A percentile compares a stretch with the other conserved stretches of the same genome.
Conservation (phyloP, 2,113 vertebrate species). For the Tragelaphus strepsiceros region DNA sequence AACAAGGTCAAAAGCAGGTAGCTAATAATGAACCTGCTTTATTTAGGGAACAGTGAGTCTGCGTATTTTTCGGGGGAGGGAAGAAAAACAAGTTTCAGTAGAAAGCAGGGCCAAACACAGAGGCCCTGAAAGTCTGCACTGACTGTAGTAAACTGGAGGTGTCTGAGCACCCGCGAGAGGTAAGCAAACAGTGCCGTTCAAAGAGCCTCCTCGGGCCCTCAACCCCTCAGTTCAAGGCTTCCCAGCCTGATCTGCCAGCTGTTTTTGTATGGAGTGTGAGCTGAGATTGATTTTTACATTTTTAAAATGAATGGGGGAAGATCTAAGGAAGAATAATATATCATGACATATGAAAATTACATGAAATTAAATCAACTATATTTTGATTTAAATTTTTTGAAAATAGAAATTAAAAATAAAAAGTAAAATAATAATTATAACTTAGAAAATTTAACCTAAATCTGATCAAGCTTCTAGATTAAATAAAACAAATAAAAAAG, state of each 20-base stretch:
- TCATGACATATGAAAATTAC: neutral
- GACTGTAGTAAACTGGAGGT: neutral
- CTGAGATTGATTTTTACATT: neutral
- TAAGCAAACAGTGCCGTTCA: neutral
- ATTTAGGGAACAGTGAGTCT: neutral
- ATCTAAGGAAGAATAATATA: neutral
- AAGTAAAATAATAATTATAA: neutral
- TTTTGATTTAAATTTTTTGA: neutral
- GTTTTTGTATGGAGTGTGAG: neutral
- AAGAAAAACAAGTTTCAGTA: neutral
- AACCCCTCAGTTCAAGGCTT: neutral
- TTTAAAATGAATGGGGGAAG: neutral
- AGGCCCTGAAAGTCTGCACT: neutral
- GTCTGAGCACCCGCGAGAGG: neutral
- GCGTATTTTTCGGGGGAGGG: neutral
- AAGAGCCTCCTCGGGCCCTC: neutral
- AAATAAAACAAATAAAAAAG: neutral
- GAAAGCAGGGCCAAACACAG: neutral
- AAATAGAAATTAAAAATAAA: neutral
- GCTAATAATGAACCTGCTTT: neutral
- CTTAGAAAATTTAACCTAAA: neutral
- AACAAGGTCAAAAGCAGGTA: neutral
- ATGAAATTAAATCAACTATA: neutral
- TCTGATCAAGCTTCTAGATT: neutral
- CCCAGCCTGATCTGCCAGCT: neutral